phyloP scores from a whole-genome alignment of 2,797 vertebrate species.

The Gambelia wislizenii region DNA sequence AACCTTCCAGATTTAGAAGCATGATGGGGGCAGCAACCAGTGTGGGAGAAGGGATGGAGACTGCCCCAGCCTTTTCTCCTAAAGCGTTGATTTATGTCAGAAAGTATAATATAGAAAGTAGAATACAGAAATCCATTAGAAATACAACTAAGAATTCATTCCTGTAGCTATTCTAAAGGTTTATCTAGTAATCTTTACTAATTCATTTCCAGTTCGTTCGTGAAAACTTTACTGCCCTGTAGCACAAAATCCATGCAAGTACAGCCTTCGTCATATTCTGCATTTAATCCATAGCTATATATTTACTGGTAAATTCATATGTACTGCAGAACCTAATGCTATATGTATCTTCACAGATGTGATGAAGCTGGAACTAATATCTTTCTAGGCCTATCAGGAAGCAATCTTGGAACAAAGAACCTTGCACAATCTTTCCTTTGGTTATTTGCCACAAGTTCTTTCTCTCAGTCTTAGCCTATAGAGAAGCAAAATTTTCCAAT shows the following conservation, averaged over 20 bases:
- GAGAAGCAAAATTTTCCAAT: constrained; percentile 64
- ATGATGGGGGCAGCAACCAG: not conserved
- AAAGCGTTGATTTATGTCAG: not conserved
- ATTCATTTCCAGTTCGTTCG: not conserved
- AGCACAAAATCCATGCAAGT: constrained; percentile 10
- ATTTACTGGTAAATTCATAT: not conserved
- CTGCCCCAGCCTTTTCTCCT: no score
- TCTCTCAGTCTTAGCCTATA: constrained; percentile 49
- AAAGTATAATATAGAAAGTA: not conserved
- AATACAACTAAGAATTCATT: not conserved
- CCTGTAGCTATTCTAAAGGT: not conserved
- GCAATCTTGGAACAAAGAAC: constrained; percentile 13
- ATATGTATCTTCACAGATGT: not conserved
- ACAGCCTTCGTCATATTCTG: not conserved
- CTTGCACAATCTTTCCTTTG: constrained; percentile 44
- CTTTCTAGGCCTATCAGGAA: constrained; percentile 13
- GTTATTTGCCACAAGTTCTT: constrained; percentile 53
- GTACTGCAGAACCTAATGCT: not conserved
- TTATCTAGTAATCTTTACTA: not conserved
- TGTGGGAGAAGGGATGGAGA: no score
- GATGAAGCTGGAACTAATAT: not conserved
- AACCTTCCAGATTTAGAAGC: not conserved
- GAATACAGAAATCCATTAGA: not conserved
- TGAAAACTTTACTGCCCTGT: constrained; percentile 21
- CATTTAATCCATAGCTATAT: accelerated